Evolutionary conservation across 2,113 vertebrate species (phyloP).

Genomic region (Atractosteus spatula): DNA sequence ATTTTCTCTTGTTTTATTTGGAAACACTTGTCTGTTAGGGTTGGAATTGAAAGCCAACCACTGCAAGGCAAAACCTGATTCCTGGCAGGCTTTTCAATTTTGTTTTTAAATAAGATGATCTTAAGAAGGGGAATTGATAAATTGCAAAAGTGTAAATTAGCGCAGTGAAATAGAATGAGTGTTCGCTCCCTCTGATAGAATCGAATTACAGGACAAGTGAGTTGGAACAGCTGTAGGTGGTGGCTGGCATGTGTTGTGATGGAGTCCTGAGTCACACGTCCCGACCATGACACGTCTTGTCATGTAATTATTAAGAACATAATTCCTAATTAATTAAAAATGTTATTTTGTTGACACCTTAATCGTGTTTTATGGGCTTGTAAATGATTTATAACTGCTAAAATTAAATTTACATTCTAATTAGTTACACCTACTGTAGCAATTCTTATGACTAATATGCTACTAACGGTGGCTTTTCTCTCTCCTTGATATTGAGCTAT

Average conservation of each 20-base stretch:
- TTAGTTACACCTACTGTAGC: conserved; percentile 3
- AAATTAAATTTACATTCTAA: conserved; percentile 10
- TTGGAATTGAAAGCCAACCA: too few relatives aligned
- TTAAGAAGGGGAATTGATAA: conserved; percentile 3
- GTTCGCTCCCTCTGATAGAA: conserved; percentile 2
- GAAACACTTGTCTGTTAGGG: too few relatives aligned
- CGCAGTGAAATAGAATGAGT: background rate
- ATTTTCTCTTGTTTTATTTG: too few relatives aligned
- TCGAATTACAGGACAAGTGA: conserved; percentile 3
- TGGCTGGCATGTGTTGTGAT: conserved; percentile 5
- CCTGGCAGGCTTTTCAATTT: background rate
- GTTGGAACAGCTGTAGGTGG: conserved; percentile 5
- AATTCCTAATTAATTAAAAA: conserved; percentile 6
- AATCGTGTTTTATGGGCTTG: conserved; percentile 5
- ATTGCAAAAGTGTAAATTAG: background rate
- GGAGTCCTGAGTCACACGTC: background rate
- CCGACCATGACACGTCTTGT: background rate
- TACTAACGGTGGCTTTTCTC: background rate
- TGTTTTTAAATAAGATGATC: background rate
- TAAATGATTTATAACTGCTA: conserved; percentile 12
- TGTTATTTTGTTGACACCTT: conserved; percentile 13
- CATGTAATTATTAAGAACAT: conserved; percentile 6
- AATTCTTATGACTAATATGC: background rate
- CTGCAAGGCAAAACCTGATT: background rate
- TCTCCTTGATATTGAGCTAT: background rate